Conservation (phyloP, 2,797 vertebrate species). For the Oreonectes daqikongensis region DNA sequence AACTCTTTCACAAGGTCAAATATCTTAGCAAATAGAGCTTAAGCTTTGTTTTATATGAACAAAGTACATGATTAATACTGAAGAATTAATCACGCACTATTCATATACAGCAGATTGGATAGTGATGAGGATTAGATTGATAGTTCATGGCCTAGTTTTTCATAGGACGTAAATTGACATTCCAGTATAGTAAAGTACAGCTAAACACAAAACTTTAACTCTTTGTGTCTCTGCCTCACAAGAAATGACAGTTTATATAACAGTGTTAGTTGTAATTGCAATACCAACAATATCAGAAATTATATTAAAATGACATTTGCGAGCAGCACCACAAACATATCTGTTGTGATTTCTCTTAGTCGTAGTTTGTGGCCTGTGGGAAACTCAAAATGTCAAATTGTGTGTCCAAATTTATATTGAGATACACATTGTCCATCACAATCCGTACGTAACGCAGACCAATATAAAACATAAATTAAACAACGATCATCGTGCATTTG, state of each 20-base stretch:
- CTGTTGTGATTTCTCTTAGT: neutral
- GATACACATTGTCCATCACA: neutral
- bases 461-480: slow-evolving; percentile 11
- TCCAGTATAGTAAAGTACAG: slow-evolving; percentile 71
- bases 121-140: slow-evolving; percentile 80
- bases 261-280: neutral
- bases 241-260: neutral
- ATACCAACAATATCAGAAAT: neutral
- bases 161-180: slow-evolving; percentile 77
- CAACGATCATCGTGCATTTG: neutral
- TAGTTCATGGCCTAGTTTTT: slow-evolving; percentile 80
- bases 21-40: slow-evolving; percentile 86
- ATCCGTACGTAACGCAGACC: neutral
- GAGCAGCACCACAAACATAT: neutral
- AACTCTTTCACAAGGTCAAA: slow-evolving; percentile 86
- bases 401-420: neutral
- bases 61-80: slow-evolving; percentile 87
- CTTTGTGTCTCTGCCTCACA: slow-evolving; percentile 39
- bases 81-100: slow-evolving; percentile 86
- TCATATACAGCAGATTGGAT: slow-evolving; percentile 83
- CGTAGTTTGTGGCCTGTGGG: neutral
- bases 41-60: slow-evolving; percentile 89
- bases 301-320: neutral
- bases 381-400: neutral
- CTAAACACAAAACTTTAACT: slow-evolving; percentile 72